A percentile compares a stretch with the other conserved stretches of the same genome.
Evolutionary conservation across 2,797 vertebrate species (phyloP).

Genomic region (Crenichthys baileyi): DNA sequence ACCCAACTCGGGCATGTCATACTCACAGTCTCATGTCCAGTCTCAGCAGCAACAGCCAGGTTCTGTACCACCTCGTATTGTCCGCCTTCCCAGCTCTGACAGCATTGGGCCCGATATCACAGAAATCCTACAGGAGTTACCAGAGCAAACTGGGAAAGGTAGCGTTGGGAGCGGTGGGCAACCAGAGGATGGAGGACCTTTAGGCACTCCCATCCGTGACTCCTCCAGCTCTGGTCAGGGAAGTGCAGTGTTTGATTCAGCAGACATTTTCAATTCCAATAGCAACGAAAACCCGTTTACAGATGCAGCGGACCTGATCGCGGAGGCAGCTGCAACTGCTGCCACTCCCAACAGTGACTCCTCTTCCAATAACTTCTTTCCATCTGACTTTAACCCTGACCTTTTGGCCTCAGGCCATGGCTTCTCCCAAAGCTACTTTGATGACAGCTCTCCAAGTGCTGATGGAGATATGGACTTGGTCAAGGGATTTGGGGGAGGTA

Average conservation of each 20-base stretch:
- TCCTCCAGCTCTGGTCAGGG: conserved; percentile 97
- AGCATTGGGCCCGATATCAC: conserved; percentile 96
- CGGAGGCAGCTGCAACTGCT: conserved; percentile 87
- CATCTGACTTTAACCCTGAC: conserved; percentile 95
- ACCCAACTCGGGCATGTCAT: conserved; percentile 86
- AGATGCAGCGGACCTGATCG: conserved; percentile 94
- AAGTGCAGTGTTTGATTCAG: conserved; percentile 92
- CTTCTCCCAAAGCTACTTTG: conserved; percentile 92
- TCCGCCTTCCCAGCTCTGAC: conserved; percentile 95
- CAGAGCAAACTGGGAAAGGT: conserved; percentile 93
- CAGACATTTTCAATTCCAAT: conserved; percentile 94
- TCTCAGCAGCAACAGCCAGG: conserved; percentile 83
- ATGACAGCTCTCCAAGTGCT: conserved; percentile 94
- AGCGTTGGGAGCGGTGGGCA: conserved; percentile 75
- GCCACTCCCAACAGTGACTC: conserved; percentile 94
- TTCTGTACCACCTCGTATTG: conserved; percentile 82
- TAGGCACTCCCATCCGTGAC: conserved; percentile 95
- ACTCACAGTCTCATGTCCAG: conserved; percentile 79
- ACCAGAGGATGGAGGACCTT: conserved; percentile 81
- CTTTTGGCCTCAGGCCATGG: conserved; percentile 87
- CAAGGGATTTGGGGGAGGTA: conserved; percentile 90
- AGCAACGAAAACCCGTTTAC: conserved; percentile 95
- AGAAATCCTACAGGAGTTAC: conserved; percentile 96
- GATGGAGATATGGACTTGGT: conserved; percentile 94
- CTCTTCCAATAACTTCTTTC: conserved; percentile 94